Evolutionary conservation across 2,113 vertebrate genomes (phyloP).

Genomic region (Hippocampus mohnikei): DNA sequence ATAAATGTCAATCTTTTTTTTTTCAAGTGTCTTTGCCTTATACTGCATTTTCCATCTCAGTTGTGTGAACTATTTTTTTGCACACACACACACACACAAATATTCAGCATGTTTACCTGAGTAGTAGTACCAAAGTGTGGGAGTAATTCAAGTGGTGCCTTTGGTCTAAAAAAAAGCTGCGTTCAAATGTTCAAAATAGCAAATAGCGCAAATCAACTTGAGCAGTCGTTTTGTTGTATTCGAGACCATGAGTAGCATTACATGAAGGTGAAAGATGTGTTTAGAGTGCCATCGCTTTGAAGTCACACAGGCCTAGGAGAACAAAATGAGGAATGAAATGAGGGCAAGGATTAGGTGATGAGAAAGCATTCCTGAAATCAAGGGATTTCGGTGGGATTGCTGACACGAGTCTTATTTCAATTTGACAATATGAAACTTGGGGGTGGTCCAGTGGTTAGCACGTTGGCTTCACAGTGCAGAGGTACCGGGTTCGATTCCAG

Average conservation of each 20-base stretch:
- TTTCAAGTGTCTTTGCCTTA: too few species aligned
- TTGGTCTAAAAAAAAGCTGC: not conserved
- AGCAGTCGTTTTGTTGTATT: constrained; percentile 43
- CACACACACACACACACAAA: too few species aligned
- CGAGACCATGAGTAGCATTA: constrained; percentile 25
- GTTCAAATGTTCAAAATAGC: constrained; percentile 11
- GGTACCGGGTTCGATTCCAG: too few species aligned
- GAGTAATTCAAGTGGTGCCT: not conserved
- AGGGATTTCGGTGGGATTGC: constrained; percentile 43
- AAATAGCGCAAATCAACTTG: constrained; percentile 35
- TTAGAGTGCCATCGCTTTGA: constrained; percentile 47
- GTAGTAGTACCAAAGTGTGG: too few species aligned
- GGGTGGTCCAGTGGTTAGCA: too few species aligned
- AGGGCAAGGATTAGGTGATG: constrained; percentile 39
- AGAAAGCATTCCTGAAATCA: constrained; percentile 40
- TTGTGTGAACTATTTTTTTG: not conserved
- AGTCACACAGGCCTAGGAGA: constrained; percentile 25
- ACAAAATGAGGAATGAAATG: constrained; percentile 37
- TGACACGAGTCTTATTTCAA: constrained; percentile 34
- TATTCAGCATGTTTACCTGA: too few species aligned
- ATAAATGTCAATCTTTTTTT: not conserved
- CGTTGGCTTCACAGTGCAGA: too few species aligned
- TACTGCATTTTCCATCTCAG: too few species aligned
- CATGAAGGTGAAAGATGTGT: constrained; percentile 30
- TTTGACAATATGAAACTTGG: not conserved